These are phyloP conservation scores for Melanotus villosus DNA, from an alignment of 2,888 invertebrate genomes.

Conservation along the genomic window DNA sequence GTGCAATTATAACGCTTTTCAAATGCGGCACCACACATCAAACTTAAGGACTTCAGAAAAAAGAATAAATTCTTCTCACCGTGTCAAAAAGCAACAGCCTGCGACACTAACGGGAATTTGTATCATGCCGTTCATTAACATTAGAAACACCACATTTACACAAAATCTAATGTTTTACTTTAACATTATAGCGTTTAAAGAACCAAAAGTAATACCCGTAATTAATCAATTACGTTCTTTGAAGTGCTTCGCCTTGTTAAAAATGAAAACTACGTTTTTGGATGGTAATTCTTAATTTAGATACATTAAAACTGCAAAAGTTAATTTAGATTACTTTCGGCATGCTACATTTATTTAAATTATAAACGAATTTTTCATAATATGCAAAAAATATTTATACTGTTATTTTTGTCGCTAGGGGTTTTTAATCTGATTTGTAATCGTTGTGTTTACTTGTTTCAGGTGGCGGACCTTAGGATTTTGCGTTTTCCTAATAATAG, in stretches of 20 bases:
- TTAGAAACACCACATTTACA: constrained; percentile 35
- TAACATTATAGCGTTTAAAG: not conserved
- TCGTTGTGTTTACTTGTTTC: constrained; percentile 37
- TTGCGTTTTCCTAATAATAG: constrained; percentile 30
- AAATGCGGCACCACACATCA: constrained; percentile 16
- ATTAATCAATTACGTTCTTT: not conserved
- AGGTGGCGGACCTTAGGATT: constrained; percentile 42
- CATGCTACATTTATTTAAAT: no score
- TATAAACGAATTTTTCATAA: not conserved
- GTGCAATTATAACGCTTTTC: constrained; percentile 39
- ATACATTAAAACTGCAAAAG: no score
- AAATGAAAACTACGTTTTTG: not conserved
- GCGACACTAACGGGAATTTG: constrained; percentile 48
- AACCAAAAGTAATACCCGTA: not conserved
- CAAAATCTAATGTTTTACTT: constrained; percentile 8
- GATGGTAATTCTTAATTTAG: no score
- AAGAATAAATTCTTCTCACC: constrained; percentile 25
- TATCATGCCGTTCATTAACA: constrained; percentile 42
- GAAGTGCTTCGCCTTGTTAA: not conserved
- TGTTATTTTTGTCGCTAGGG: not conserved
- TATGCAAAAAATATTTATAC: not conserved
- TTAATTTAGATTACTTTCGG: not conserved
- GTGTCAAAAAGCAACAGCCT: constrained; percentile 42
- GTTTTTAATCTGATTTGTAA: not conserved
- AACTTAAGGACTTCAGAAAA: constrained; percentile 4